Conservation (phyloP, 2,113 vertebrate genomes). For the Egretta garzetta region DNA sequence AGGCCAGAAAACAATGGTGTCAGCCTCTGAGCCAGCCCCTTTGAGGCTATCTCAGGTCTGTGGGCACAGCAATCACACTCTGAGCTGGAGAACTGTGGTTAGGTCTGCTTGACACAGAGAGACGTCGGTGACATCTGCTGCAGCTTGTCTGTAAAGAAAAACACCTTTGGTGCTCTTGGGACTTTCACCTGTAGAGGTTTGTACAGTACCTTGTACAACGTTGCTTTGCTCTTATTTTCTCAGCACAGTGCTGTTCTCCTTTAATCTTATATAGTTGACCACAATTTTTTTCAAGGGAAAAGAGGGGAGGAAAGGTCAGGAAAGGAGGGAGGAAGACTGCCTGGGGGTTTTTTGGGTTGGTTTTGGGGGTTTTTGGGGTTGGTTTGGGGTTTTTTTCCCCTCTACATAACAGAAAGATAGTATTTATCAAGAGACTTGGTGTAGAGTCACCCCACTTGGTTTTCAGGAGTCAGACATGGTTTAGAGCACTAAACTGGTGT, state of each 20-base stretch:
- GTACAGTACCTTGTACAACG: neutral
- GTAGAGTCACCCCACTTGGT: neutral
- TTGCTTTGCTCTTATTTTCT: neutral
- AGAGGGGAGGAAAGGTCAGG: neutral
- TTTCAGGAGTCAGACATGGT: neutral
- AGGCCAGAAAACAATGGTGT: neutral
- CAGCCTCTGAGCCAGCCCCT: neutral
- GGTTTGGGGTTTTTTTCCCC: rapidly evolving
- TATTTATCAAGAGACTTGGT: neutral
- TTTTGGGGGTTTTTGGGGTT: too few relatives aligned
- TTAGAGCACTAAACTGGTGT: neutral
- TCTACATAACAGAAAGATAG: neutral
- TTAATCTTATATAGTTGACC: neutral
- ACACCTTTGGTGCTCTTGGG: neutral
- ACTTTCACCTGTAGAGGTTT: neutral
- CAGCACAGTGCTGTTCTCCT: neutral
- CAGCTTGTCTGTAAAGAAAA: neutral
- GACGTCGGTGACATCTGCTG: neutral
- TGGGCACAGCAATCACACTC: neutral
- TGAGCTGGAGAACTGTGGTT: neutral
- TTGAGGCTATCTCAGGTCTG: neutral
- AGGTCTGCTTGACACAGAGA: neutral
- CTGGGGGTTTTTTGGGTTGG: too few relatives aligned
- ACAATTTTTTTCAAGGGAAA: neutral
- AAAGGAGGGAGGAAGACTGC: neutral